Conservation (phyloP, 2,113 vertebrate species). For the Peromyscus californicus region DNA sequence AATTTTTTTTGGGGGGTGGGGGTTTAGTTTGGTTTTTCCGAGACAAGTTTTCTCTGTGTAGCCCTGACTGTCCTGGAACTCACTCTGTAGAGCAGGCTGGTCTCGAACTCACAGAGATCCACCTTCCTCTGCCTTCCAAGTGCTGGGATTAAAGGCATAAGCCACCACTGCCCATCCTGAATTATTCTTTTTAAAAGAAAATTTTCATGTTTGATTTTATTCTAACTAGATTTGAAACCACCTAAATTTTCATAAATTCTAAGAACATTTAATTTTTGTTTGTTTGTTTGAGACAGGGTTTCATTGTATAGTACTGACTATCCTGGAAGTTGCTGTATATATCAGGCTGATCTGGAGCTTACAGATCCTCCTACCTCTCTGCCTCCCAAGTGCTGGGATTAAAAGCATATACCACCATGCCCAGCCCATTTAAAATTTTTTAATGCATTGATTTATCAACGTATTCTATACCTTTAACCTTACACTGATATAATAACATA, state of each 20-base stretch:
- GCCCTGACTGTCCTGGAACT: background rate
- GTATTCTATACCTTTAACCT: background rate
- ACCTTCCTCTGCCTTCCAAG: background rate
- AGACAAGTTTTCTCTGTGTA: background rate
- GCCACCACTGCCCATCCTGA: background rate
- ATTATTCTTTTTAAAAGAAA: slow-evolving; percentile 15
- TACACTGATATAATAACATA: too few species aligned
- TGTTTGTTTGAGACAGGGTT: background rate
- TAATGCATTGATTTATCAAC: background rate
- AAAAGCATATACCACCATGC: background rate
- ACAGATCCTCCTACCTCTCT: background rate
- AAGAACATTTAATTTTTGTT: slow-evolving; percentile 1
- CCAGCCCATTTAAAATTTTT: background rate
- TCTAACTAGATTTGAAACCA: slow-evolving; percentile 48
- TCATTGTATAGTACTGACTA: background rate
- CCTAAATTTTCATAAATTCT: slow-evolving; percentile 38
- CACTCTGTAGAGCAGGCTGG: background rate
- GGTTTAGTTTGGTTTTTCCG: background rate
- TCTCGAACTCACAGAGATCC: background rate
- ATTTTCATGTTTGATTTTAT: slow-evolving; percentile 39
- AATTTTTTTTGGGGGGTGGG: background rate
- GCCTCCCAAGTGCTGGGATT: background rate
- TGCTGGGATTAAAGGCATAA: background rate
- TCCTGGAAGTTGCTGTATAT: background rate
- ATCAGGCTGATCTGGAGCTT: background rate